A percentile compares a stretch with the other conserved stretches of the same genome.
These are phyloP conservation scores for Dysmachus trigonus DNA, from an alignment of 2,888 invertebrate genomes.

Conservation along the genomic window DNA sequence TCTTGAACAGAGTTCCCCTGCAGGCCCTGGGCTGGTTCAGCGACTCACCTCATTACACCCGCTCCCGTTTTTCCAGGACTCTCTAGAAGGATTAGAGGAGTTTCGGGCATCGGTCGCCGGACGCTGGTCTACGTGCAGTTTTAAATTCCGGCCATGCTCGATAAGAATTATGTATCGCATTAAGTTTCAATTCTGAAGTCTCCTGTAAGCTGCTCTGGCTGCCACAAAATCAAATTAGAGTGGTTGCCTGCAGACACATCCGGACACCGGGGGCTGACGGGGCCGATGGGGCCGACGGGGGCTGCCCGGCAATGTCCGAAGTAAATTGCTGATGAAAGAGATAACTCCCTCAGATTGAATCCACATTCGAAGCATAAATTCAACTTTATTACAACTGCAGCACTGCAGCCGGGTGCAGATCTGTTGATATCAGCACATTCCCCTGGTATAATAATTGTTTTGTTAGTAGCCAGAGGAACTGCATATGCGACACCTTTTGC, in stretches of 20 bases:
- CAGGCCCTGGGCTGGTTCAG: not conserved
- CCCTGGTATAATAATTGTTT: conserved; percentile 30
- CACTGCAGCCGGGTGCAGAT: conserved; percentile 32
- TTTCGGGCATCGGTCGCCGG: not conserved
- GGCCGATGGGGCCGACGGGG: no score
- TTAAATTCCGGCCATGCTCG: conserved; percentile 28
- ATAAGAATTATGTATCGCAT: conserved; percentile 33
- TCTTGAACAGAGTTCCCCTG: not conserved
- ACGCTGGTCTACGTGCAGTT: not conserved
- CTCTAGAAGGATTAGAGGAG: not conserved
- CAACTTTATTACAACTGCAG: conserved; percentile 48
- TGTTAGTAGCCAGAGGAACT: conserved; percentile 21
- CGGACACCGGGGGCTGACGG: not conserved
- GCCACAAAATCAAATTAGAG: conserved; percentile 38
- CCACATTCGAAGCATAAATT: conserved; percentile 48
- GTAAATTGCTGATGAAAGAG: conserved; percentile 49
- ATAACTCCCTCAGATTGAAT: conserved; percentile 49
- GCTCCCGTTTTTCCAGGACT: not conserved
- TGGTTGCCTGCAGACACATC: conserved; percentile 27
- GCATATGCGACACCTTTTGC: conserved; percentile 29
- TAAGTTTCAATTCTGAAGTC: conserved; percentile 38
- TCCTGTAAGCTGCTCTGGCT: not conserved
- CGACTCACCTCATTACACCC: not conserved
- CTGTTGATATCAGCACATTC: conserved; percentile 34
- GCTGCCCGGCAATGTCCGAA: conserved; percentile 4